Conservation (phyloP, 1,140 invertebrate genomes). For the Drosophila paulistorum region DNA sequence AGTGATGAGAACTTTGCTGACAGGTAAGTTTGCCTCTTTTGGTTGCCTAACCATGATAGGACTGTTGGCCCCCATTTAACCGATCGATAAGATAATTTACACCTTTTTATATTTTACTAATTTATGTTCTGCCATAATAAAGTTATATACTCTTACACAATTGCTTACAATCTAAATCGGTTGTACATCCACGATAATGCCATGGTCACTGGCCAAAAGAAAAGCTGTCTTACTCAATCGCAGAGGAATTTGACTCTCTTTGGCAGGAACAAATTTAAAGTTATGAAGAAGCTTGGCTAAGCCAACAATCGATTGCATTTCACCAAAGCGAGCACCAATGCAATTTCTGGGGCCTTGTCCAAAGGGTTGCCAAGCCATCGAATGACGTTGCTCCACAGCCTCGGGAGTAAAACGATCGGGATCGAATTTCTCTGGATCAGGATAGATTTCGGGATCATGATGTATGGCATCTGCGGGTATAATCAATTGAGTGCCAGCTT, state of each 20-base stretch:
- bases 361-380: conserved; percentile 87
- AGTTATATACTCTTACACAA: neutral
- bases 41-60: conserved; percentile 32
- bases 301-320: conserved; percentile 60
- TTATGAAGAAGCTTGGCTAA: conserved; percentile 55
- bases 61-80: neutral
- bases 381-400: conserved; percentile 83
- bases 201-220: conserved; percentile 78
- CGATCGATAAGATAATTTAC: neutral
- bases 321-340: conserved; percentile 83
- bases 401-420: conserved; percentile 86
- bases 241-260: conserved; percentile 79
- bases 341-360: conserved; percentile 88
- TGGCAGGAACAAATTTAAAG: conserved; percentile 75
- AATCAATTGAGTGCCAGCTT: conserved; percentile 83
- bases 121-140: neutral
- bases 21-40: conserved; percentile 37
- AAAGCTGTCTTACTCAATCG: conserved; percentile 81
- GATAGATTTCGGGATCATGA: conserved; percentile 84
- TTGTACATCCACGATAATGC: conserved; percentile 59
- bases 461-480: conserved; percentile 85
- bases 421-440: conserved; percentile 85
- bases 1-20: conserved; percentile 78
- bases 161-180: neutral
- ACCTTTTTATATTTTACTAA: neutral